phyloP scores from a whole-genome alignment of 2,888 invertebrate species.

The Muscina levida region DNA sequence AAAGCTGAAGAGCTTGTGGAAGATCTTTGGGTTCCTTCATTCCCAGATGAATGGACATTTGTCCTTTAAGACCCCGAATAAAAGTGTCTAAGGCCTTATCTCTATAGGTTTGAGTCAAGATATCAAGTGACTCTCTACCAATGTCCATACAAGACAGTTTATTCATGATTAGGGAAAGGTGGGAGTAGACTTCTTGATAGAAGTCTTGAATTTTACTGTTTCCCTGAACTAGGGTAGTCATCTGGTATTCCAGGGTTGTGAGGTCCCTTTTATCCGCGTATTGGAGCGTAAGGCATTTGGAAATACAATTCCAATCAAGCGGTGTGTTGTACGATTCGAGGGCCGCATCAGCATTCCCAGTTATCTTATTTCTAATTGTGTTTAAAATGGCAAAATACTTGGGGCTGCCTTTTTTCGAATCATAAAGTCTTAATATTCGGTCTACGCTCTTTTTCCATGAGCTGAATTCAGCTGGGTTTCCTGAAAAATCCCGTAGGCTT shows the following conservation, averaged over 20 bases:
- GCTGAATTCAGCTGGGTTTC: constrained; percentile 44
- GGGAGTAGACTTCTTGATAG: constrained; percentile 48
- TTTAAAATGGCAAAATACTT: constrained; percentile 36
- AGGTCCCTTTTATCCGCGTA: constrained; percentile 57
- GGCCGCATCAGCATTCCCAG: constrained; percentile 39
- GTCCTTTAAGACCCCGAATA: constrained; percentile 37
- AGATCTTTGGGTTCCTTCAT: constrained; percentile 14
- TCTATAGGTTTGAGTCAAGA: constrained; percentile 30
- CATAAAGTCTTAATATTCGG: constrained; percentile 42
- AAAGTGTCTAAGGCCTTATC: constrained; percentile 43
- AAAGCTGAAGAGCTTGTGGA: constrained; percentile 5
- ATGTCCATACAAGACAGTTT: constrained; percentile 26
- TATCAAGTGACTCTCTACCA: constrained; percentile 13
- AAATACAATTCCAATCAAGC: constrained; percentile 32
- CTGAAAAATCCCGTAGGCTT: constrained; percentile 44
- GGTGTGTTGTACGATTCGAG: constrained; percentile 50
- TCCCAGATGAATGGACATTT: constrained; percentile 23
- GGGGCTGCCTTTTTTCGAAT: constrained; percentile 23
- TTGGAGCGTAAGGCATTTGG: constrained; percentile 48
- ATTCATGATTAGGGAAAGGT: constrained; percentile 38
- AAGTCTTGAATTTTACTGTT: constrained; percentile 47
- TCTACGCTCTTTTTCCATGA: constrained; percentile 46
- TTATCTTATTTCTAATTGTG: constrained; percentile 38
- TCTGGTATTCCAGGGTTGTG: constrained; percentile 56
- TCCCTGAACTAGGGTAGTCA: constrained; percentile 49